phyloP scores from a whole-genome alignment of 92 coral and sea anemone species.

The Porites evermanni region DNA sequence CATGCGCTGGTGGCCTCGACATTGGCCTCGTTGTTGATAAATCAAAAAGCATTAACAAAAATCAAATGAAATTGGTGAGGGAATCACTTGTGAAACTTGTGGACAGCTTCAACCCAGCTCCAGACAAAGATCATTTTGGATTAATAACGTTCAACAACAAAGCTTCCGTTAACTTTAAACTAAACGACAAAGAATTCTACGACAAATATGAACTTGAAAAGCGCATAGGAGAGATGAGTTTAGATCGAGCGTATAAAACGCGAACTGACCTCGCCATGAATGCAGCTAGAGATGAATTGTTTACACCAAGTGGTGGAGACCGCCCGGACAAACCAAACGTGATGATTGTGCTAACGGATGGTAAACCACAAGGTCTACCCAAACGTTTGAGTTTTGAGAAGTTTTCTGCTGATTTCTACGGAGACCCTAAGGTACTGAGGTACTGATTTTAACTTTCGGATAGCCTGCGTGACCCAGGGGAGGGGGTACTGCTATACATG shows the following conservation, averaged over 20 bases:
- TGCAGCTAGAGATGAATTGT: slow-evolving; percentile 15
- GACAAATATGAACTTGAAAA: slow-evolving; percentile 2
- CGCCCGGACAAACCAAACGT: slow-evolving; percentile 21
- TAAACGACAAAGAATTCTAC: not conserved
- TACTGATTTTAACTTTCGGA: too few species aligned
- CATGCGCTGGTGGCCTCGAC: slow-evolving; percentile 33
- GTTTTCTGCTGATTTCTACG: slow-evolving; percentile 11
- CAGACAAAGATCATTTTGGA: slow-evolving; percentile 33
- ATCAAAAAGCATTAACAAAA: not conserved
- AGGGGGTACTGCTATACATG: rapidly evolving
- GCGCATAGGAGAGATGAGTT: not conserved
- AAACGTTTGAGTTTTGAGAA: not conserved
- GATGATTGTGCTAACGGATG: slow-evolving; percentile 29
- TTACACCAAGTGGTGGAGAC: slow-evolving; percentile 28
- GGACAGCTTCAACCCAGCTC: slow-evolving; percentile 23
- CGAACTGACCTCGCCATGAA: slow-evolving; percentile 31
- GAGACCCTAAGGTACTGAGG: slow-evolving; percentile 8
- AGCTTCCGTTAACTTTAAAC: not conserved
- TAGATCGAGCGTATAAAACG: not conserved
- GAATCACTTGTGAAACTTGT: slow-evolving; percentile 12
- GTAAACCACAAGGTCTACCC: slow-evolving; percentile 18
- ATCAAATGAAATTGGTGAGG: not conserved
- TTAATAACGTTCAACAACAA: slow-evolving; percentile 15
- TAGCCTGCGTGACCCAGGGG: too few species aligned
- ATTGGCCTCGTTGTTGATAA: slow-evolving; percentile 31